These are phyloP conservation scores for Acrocera orbiculus DNA, from an alignment of 2,888 invertebrate species.

Conservation along the genomic window DNA sequence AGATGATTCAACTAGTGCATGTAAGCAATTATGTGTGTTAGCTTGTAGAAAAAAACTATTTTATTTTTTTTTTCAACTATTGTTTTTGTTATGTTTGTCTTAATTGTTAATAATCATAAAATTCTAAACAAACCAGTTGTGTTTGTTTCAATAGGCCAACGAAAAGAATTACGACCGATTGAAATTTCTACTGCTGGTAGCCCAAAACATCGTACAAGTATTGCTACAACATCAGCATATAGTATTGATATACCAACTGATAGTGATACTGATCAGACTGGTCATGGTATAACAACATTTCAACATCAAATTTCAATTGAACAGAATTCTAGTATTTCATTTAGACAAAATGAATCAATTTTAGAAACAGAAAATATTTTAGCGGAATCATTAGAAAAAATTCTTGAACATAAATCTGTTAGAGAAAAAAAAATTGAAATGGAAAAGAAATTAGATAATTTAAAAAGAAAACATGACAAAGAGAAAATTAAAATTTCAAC, in stretches of 20 bases:
- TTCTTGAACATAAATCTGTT: conserved; percentile 65
- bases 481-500: conserved; percentile 43
- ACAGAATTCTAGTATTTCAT: conserved; percentile 24
- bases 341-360: conserved; percentile 24
- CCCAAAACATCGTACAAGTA: conserved; percentile 32
- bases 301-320: conserved; percentile 30
- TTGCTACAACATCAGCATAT: conserved; percentile 21
- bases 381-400: conserved; percentile 60
- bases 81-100: too few relatives aligned
- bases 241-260: conserved; percentile 19
- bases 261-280: conserved; percentile 17
- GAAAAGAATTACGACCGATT: conserved; percentile 27
- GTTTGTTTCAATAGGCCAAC: conserved; percentile 21
- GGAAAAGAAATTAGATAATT: conserved; percentile 69
- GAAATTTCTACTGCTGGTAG: conserved; percentile 31
- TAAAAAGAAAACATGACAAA: conserved; percentile 69
- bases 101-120: too few relatives aligned
- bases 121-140: conserved; percentile 21
- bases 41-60: conserved; percentile 4
- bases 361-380: conserved; percentile 34
- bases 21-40: conserved; percentile 20
- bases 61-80: conserved; percentile 1
- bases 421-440: conserved; percentile 67
- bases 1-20: conserved; percentile 32
- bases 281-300: conserved; percentile 12